phyloP scores from a whole-genome alignment of 2,888 invertebrate species.

The Caenorhabditis sp. region DNA sequence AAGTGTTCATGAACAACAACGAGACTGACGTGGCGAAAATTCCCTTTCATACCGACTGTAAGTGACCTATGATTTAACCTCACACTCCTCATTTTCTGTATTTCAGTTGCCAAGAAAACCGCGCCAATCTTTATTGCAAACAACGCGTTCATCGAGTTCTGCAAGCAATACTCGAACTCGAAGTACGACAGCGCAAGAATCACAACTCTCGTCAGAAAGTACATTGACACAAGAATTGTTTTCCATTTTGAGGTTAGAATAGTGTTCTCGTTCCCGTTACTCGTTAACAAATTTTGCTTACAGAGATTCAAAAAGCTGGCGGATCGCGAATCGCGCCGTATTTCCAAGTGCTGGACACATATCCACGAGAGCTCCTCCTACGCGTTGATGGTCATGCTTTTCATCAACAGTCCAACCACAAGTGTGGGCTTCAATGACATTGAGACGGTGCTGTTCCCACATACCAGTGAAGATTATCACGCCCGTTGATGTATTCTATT shows the following conservation, averaged over 20 bases:
- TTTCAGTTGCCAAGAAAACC: conserved; percentile 23
- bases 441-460: conserved; percentile 12
- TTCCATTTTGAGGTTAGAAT: conserved; percentile 23
- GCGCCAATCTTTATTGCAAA: conserved; percentile 17
- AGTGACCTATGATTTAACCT: background rate
- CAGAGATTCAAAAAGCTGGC: conserved; percentile 38
- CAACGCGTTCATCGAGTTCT: conserved; percentile 25
- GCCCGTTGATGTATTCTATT: too few species aligned
- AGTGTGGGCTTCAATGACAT: conserved; percentile 7
- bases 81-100: background rate
- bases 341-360: conserved; percentile 14
- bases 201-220: conserved; percentile 7
- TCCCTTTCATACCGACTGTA: conserved; percentile 15
- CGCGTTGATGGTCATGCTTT: conserved; percentile 40
- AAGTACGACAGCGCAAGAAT: conserved; percentile 20
- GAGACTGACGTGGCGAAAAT: background rate
- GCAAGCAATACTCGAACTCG: conserved; percentile 16
- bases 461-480: too few species aligned
- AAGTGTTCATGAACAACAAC: background rate
- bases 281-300: background rate
- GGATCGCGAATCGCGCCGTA: conserved; percentile 16
- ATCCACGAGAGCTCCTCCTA: conserved; percentile 21
- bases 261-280: background rate
- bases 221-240: conserved; percentile 31
- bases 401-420: conserved; percentile 2